Evolutionary conservation across 2,797 vertebrate genomes (phyloP).

Genomic region (Pantherophis vulpinus): DNA sequence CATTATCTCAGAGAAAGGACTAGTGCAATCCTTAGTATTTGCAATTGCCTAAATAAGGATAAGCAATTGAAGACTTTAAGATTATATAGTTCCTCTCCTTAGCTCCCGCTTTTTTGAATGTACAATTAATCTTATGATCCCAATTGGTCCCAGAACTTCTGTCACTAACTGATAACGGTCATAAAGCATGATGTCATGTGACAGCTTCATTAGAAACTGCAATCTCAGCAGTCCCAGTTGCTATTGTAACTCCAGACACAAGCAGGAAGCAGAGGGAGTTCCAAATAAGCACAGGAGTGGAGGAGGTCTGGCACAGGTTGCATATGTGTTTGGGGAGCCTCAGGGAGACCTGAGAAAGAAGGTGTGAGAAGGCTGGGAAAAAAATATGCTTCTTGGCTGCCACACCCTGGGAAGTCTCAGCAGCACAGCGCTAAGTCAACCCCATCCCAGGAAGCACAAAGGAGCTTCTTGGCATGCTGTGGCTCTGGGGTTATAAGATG

Average conservation of each 20-base stretch:
- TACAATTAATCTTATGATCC: neutral
- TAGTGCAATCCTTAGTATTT: neutral
- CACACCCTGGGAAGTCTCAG: neutral
- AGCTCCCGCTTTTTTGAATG: neutral
- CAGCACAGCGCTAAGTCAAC: neutral
- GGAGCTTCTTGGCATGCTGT: neutral
- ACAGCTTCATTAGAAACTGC: neutral
- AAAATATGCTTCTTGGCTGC: neutral
- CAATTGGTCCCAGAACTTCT: neutral
- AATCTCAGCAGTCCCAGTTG: neutral
- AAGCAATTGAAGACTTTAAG: neutral
- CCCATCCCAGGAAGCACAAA: neutral
- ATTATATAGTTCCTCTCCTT: neutral
- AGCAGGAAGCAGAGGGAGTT: neutral
- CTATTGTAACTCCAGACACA: neutral
- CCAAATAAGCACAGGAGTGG: neutral
- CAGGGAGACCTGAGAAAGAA: neutral
- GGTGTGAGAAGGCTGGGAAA: neutral
- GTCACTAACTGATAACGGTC: neutral
- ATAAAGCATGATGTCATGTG: neutral
- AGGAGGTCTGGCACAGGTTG: neutral
- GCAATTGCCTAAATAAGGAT: neutral
- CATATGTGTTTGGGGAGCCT: neutral
- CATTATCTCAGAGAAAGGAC: neutral
- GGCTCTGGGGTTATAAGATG: neutral